Percentiles rank a stretch among this genome's conserved stretches.
phyloP scores from a whole-genome alignment of 2,797 vertebrate species.

The Hydrocynus forskahlii region DNA sequence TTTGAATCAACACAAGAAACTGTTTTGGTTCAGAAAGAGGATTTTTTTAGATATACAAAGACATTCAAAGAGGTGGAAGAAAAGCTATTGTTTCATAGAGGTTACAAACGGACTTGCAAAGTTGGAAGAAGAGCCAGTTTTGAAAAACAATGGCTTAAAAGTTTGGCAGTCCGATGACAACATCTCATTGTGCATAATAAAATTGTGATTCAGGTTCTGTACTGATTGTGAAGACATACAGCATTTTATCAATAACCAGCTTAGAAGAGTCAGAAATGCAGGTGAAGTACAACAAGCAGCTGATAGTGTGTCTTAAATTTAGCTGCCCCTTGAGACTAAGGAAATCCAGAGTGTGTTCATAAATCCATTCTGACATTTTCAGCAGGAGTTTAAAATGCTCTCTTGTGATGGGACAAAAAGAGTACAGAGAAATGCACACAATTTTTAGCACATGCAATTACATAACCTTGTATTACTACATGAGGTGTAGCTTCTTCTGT shows the following conservation, averaged over 20 bases:
- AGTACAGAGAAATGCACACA: not conserved
- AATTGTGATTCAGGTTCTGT: slow-evolving; percentile 21
- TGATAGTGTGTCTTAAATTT: not conserved
- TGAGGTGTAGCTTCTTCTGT: not conserved
- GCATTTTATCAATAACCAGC: slow-evolving; percentile 17
- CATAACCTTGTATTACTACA: not conserved
- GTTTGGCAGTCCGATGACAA: slow-evolving; percentile 3
- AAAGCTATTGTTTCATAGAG: slow-evolving; percentile 41
- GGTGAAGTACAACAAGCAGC: not conserved
- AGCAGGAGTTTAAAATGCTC: not conserved
- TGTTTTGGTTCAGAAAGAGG: slow-evolving; percentile 49
- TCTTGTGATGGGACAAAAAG: not conserved
- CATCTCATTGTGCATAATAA: slow-evolving; percentile 30
- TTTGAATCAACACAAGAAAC: slow-evolving; percentile 33
- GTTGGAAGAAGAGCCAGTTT: slow-evolving; percentile 59
- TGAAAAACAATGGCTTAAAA: slow-evolving; percentile 25
- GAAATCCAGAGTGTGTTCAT: slow-evolving; percentile 21
- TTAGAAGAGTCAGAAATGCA: not conserved
- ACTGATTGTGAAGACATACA: slow-evolving; percentile 23
- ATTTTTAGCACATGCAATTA: not conserved
- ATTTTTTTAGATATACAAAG: slow-evolving; percentile 67
- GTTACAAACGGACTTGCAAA: slow-evolving; percentile 44
- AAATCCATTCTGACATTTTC: slow-evolving; percentile 22
- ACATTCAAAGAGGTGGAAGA: slow-evolving; percentile 63
- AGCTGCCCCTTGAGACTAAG: slow-evolving; percentile 22